These are phyloP conservation scores for Coleophora flavipennella DNA, from an alignment of 2,888 invertebrate genomes.

Conservation along the genomic window DNA sequence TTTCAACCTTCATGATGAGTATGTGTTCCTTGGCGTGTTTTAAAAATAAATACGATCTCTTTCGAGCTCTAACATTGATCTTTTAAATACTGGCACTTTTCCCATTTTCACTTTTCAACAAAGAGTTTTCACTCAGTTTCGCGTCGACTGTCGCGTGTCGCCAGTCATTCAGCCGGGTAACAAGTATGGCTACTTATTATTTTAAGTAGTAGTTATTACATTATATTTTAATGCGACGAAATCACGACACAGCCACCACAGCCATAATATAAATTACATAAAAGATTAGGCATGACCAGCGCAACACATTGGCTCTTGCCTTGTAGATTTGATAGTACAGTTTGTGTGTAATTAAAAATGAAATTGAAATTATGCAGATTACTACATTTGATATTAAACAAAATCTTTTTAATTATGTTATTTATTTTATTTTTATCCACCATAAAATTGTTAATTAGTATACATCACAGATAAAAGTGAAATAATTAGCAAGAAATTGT, in stretches of 20 bases:
- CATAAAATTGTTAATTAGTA: too few species aligned
- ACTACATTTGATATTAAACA: too few species aligned
- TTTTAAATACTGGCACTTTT: conserved; percentile 1
- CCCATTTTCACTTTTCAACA: conserved; percentile 12
- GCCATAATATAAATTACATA: conserved; percentile 10
- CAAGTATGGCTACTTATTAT: conserved; percentile 10
- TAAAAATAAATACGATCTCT: too few species aligned
- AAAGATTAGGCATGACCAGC: conserved; percentile 9
- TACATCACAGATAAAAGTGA: too few species aligned
- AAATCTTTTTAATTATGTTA: too few species aligned
- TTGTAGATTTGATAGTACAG: too few species aligned
- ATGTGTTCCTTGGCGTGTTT: too few species aligned
- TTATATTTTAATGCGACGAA: conserved; percentile 14
- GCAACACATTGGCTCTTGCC: conserved; percentile 6
- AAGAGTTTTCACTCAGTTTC: conserved; percentile 12
- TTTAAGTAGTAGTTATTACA: conserved; percentile 13
- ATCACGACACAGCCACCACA: conserved; percentile 9
- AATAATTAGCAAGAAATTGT: too few species aligned
- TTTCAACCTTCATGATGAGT: too few species aligned
- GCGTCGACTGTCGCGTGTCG: conserved; percentile 17
- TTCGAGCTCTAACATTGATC: conserved; percentile 1
- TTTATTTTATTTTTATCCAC: too few species aligned
- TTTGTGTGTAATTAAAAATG: too few species aligned
- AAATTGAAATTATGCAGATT: too few species aligned
- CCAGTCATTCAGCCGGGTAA: conserved; percentile 10